A percentile compares a stretch with the other conserved stretches of the same genome.
phyloP scores from a whole-genome alignment of 2,888 invertebrate species.

The Agonopterix heracliana region DNA sequence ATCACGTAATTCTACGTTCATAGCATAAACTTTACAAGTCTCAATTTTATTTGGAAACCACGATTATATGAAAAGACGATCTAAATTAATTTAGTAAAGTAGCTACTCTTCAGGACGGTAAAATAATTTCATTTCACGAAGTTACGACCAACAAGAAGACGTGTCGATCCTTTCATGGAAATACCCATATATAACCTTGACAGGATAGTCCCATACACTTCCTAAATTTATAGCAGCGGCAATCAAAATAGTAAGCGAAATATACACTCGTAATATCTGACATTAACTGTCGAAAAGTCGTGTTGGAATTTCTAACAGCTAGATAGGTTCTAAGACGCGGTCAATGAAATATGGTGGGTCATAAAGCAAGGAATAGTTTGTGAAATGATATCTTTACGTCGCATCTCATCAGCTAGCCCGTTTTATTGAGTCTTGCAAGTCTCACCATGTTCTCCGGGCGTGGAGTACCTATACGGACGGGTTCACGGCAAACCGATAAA shows the following conservation, averaged over 20 bases:
- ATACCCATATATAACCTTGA: slow-evolving; percentile 4
- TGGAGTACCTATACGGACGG: slow-evolving; percentile 23
- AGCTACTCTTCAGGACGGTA: no score
- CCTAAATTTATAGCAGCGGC: slow-evolving; percentile 20
- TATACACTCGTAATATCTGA: slow-evolving; percentile 21
- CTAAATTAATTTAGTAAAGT: no score
- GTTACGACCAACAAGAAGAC: no score
- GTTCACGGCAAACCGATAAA: slow-evolving; percentile 32
- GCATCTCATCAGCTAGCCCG: slow-evolving; percentile 35
- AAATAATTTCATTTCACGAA: no score
- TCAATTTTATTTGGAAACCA: no score
- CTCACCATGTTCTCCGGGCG: slow-evolving; percentile 9
- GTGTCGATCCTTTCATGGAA: not conserved
- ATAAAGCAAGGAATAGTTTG: slow-evolving; percentile 40
- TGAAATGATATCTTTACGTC: slow-evolving; percentile 39
- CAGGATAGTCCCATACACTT: slow-evolving; percentile 14
- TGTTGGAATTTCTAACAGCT: slow-evolving; percentile 22
- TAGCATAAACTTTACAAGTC: no score
- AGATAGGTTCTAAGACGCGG: slow-evolving; percentile 19
- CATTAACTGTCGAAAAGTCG: slow-evolving; percentile 27
- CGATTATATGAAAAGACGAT: no score
- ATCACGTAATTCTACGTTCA: no score
- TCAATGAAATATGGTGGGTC: slow-evolving; percentile 31
- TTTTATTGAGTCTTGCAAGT: slow-evolving; percentile 32
- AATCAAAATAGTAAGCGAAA: slow-evolving; percentile 18